Evolutionary conservation across 2,888 invertebrate species (phyloP).

Genomic region (Drosophila monieri): DNA sequence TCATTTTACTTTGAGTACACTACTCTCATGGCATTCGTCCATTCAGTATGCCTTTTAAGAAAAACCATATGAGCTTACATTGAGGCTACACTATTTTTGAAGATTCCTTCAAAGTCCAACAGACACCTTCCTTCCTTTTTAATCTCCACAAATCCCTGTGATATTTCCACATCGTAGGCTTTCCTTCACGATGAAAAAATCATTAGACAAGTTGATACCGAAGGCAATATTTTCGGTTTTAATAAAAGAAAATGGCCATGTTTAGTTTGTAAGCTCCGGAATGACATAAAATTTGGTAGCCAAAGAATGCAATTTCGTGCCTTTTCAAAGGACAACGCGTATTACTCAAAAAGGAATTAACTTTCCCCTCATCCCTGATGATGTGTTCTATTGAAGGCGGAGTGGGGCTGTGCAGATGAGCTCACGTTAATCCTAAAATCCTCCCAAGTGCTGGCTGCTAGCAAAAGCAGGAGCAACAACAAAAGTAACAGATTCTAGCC

Average conservation of each 20-base stretch:
- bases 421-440: constrained; percentile 78
- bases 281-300: constrained; percentile 62
- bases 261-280: constrained; percentile 14
- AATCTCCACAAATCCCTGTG: neutral
- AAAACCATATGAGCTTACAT: no score
- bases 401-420: constrained; percentile 51
- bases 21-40: no score
- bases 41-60: no score
- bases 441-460: constrained; percentile 70
- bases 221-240: constrained; percentile 65
- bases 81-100: no score
- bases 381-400: constrained; percentile 44
- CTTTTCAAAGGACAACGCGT: constrained; percentile 54
- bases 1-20: no score
- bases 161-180: neutral
- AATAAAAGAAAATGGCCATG: constrained; percentile 56
- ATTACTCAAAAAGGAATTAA: constrained; percentile 80
- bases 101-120: neutral
- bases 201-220: constrained; percentile 18
- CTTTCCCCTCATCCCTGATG: constrained; percentile 29
- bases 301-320: constrained; percentile 68
- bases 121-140: neutral
- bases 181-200: neutral
- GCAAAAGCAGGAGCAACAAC: constrained; percentile 28
- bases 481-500: constrained; percentile 68